Evolutionary conservation across 2,113 vertebrate species (phyloP), one percentile per base, ranked within the genome.

Genomic region (Theristicus caerulescens): DNA sequence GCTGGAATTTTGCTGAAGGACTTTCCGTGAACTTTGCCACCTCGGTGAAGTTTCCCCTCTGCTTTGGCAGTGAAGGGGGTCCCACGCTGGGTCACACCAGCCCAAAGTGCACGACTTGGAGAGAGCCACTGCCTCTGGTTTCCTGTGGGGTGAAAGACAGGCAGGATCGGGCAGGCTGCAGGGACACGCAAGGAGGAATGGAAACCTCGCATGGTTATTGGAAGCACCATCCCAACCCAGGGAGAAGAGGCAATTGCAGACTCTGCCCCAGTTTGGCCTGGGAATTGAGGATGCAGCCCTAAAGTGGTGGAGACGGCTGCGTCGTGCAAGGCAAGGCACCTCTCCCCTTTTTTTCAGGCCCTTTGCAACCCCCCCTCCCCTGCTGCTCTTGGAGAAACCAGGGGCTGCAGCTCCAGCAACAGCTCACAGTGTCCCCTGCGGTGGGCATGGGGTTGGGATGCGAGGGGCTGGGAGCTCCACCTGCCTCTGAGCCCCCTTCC

Each of bases 81-180:
- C 61, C 77, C 5, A 13, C 15, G 24, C 59, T 84, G 32, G 9
- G 82, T 99, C 96, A 99, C 49, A 99, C 98, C 94, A 98, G 96
- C 86, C 99, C 98, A 3, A 99, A 98, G 94, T 99, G 98, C 85
- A 99, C 98, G 13, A 99, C 97, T 92, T 98, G 98, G 51, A 99
- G 97, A 85, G 96, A 98, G 32, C 91, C 96, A 0, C 81, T 90
- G 93, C 96, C 97, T 90, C 95, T 80, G 1, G 90, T 51, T 11
- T 97, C 98, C 99, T 99, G 96, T 3, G 83, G 88, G 32, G 73
- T 83, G 47, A 97, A 59, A 94, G 73, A 91, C 14, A 79, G 54
- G 62, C 38, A 90, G 70, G 51, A 78, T 97, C 38, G 93, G 77
- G 38, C 51, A 76, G 51, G 67, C 52, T 52, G 61, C 59, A 49